phyloP scores from a whole-genome alignment of 92 coral and sea anemone genomes.

The Palythoa heliodiscus region DNA sequence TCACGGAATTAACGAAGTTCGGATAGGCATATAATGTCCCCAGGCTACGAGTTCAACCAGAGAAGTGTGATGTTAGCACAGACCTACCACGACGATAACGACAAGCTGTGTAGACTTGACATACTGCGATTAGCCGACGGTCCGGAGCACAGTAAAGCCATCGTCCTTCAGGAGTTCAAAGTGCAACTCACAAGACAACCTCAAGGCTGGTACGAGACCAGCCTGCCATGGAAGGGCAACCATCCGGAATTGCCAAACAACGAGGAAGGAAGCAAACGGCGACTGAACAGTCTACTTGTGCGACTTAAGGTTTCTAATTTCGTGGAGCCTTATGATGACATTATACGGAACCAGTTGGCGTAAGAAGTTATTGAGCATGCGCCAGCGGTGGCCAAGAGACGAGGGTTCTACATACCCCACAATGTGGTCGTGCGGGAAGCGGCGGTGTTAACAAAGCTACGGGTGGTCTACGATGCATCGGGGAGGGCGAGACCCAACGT shows the following conservation, averaged over 20 bases:
- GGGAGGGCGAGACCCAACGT: background rate
- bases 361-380: background rate
- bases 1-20: slow-evolving; percentile 31
- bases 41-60: slow-evolving; percentile 19
- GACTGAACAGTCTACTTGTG: background rate
- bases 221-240: slow-evolving; percentile 6
- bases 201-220: slow-evolving; percentile 13
- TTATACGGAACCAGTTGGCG: slow-evolving; percentile 8
- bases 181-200: slow-evolving; percentile 1
- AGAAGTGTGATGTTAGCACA: background rate
- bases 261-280: slow-evolving; percentile 3
- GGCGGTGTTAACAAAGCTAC: background rate
- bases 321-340: slow-evolving; percentile 4
- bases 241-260: background rate
- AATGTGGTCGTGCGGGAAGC: background rate
- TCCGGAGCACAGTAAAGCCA: slow-evolving; percentile 14
- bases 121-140: slow-evolving; percentile 28
- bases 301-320: background rate
- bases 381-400: background rate
- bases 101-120: slow-evolving; percentile 22
- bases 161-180: slow-evolving; percentile 9
- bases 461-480: background rate
- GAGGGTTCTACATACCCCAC: background rate
- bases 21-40: slow-evolving; percentile 35
- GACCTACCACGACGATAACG: slow-evolving; percentile 38